Evolutionary conservation across 2,797 vertebrate genomes (phyloP), one percentile per base, ranked within the genome.

Genomic region (Podarcis siculus): DNA sequence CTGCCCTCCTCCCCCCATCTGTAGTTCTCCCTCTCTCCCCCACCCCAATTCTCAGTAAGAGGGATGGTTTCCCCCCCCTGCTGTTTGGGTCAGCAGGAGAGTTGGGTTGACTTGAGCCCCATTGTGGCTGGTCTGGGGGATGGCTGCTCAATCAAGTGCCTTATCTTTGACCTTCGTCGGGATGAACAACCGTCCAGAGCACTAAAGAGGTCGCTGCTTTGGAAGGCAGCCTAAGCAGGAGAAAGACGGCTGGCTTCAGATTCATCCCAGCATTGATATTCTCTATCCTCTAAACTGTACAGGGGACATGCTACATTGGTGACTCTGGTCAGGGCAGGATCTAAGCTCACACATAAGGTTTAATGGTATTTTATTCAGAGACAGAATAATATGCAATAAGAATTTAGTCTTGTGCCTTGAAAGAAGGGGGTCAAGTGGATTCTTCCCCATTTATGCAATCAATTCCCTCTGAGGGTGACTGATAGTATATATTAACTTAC

Each of bases 81-180:
- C 73, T 85, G 0, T 91, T 77, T 45, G 78, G 71, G 39, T 84
- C 79, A 76, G 85, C 79, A 73, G 86, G 71, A 89, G 55, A 79
- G 73, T 61, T 79, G 82, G 88, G 61, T 66, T 71, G 78, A 85
- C 37, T 42, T 79, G 55, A 81, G 30, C 45, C 78, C n/a, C 67
- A 19, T 17, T 67, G 45, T 32, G 27, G 66, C 69, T 71, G 19
- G 69, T 45, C 61, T 39, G 69, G 72, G 58, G 39, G 79, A 42
- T n/a, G 21, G 78, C 85, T 88, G 75, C 66, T 49, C 72, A 80
- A 77, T 79, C 82, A 91, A 91, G 92, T 93, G 92, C 92, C 86
- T 92, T 90, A 90, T 69, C 72, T 76, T 85, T 75, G 66, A 15
- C 19, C 69, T 71, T 80, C 15, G 30, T 58, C 12, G 3, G 49